Conservation (phyloP, 2,888 invertebrate genomes). For the Calliphora vomitoria region DNA sequence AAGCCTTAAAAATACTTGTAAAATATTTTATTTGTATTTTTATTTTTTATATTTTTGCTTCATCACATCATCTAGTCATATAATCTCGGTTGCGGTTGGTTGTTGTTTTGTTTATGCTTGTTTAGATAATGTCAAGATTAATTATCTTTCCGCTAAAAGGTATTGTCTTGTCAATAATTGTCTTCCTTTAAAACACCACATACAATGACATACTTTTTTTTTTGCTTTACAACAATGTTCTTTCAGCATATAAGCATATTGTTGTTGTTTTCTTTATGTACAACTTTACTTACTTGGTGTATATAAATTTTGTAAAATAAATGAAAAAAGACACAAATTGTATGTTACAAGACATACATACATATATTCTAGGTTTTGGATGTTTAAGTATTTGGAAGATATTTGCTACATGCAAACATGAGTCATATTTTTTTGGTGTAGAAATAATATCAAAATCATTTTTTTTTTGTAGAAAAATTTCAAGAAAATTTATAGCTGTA, state of each 20-base stretch:
- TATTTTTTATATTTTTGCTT: slow-evolving; percentile 10
- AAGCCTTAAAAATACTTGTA: slow-evolving; percentile 34
- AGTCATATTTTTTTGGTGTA: too few relatives aligned
- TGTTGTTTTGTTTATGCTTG: slow-evolving; percentile 71
- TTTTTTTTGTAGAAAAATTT: neutral
- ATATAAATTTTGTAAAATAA: neutral
- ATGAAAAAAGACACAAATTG: neutral
- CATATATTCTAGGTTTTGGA: neutral
- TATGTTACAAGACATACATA: neutral
- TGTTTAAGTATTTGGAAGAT: slow-evolving; percentile 26
- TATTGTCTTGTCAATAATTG: slow-evolving; percentile 78
- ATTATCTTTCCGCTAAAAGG: slow-evolving; percentile 76
- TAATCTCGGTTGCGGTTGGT: slow-evolving; percentile 65
- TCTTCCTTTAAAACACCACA: slow-evolving; percentile 74
- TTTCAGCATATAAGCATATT: neutral
- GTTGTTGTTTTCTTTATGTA: neutral
- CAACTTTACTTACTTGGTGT: neutral
- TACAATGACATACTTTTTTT: slow-evolving; percentile 69
- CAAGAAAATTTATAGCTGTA: neutral
- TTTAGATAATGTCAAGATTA: slow-evolving; percentile 78
- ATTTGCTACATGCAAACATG: neutral
- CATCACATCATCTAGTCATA: slow-evolving; percentile 47
- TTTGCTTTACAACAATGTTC: slow-evolving; percentile 7
- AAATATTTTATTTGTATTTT: slow-evolving; percentile 21
- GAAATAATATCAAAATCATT: neutral